Conservation (phyloP, 2,797 vertebrate genomes). For the Nyctalus aviator region DNA sequence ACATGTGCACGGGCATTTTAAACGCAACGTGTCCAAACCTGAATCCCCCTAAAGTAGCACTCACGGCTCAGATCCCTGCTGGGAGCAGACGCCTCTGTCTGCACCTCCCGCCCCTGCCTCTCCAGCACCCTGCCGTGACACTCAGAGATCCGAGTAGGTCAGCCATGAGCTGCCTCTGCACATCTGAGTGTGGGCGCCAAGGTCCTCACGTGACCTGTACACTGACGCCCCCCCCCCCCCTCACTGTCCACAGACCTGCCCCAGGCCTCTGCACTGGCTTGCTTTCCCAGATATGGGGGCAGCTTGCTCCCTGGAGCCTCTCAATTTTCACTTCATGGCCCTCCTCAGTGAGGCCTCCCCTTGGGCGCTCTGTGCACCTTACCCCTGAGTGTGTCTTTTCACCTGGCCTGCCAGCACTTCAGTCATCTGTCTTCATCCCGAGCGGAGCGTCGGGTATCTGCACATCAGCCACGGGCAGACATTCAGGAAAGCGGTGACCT, state of each 20-base stretch:
- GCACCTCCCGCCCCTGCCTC: not conserved
- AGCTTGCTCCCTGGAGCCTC: not conserved
- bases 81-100: not conserved
- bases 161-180: not conserved
- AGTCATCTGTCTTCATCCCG: not conserved
- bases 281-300: no score
- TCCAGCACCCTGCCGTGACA: no score
- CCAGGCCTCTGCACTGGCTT: not conserved
- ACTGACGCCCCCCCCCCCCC: not conserved
- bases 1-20: no score
- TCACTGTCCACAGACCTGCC: not conserved
- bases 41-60: not conserved
- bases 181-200: accelerated
- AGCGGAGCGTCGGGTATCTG: not conserved
- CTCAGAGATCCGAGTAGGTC: not conserved
- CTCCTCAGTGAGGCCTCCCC: not conserved
- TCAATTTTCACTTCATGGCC: not conserved
- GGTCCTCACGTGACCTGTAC: not conserved
- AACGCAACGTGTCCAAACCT: not conserved
- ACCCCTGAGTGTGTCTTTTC: not conserved
- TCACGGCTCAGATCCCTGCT: not conserved
- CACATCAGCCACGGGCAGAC: not conserved
- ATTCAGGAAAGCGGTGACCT: no score
- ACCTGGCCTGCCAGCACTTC: not conserved
- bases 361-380: not conserved